Evolutionary conservation across 2,797 vertebrate genomes (phyloP).

Genomic region (Eptatretus atami): DNA sequence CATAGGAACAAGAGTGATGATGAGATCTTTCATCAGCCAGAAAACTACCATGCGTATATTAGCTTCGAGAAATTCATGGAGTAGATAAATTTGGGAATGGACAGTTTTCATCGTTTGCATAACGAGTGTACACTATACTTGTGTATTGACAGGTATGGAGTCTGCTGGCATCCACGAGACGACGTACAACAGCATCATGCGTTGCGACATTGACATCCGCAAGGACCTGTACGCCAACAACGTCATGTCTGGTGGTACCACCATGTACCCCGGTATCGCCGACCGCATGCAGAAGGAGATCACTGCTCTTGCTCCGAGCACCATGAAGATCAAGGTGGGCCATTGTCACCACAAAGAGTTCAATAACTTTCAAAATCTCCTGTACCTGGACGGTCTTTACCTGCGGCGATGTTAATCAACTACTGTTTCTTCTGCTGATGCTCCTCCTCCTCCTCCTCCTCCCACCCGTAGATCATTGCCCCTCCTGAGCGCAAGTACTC

Average conservation of each 20-base stretch:
- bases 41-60: too few relatives aligned
- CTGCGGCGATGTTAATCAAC: neutral
- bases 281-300: slow-evolving; percentile 87
- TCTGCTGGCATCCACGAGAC: slow-evolving; percentile 27
- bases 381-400: too few relatives aligned
- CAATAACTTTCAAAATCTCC: neutral
- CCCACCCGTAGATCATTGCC: neutral
- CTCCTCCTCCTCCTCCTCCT: neutral
- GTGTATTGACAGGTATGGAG: slow-evolving; percentile 18
- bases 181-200: slow-evolving; percentile 30
- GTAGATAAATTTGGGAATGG: too few relatives aligned
- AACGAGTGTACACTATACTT: too few relatives aligned
- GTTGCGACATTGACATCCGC: slow-evolving; percentile 38
- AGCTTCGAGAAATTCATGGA: too few relatives aligned
- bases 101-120: too few relatives aligned
- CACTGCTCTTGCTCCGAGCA: slow-evolving; percentile 58
- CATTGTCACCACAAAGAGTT: neutral
- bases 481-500: slow-evolving; percentile 4
- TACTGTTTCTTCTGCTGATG: neutral
- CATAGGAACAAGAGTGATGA: too few relatives aligned
- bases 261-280: slow-evolving; percentile 76
- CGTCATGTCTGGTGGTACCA: slow-evolving; percentile 53
- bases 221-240: slow-evolving; percentile 80
- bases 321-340: slow-evolving; percentile 63
- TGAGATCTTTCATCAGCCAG: too few relatives aligned